A percentile compares a stretch with the other conserved stretches of the same genome.
Evolutionary conservation across 2,113 vertebrate genomes (phyloP).

Genomic region (Sceloporus tristichus): DNA sequence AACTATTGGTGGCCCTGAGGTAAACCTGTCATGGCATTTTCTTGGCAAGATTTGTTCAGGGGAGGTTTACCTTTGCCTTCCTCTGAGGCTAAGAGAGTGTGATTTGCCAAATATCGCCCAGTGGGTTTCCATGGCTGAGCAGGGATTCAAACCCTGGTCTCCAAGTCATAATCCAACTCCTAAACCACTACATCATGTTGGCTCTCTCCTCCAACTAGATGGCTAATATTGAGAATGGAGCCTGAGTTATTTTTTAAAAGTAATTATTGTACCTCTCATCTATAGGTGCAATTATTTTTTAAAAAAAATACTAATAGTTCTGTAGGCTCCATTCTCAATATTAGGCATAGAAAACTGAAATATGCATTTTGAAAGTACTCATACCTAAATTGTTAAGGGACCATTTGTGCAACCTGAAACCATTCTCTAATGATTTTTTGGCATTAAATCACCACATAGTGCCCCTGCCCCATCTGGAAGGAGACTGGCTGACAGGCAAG

Average conservation of each 20-base stretch:
- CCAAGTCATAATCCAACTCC: no score
- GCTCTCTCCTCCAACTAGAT: neutral
- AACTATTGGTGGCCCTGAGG: no score
- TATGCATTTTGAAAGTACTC: slow-evolving; percentile 20
- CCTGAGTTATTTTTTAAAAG: neutral
- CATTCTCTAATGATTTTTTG: neutral
- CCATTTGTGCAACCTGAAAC: slow-evolving; percentile 32
- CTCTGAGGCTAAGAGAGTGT: no score
- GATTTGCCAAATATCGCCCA: no score
- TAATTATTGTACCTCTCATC: neutral
- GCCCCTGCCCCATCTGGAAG: neutral
- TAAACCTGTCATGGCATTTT: no score
- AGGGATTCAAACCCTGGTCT: neutral
- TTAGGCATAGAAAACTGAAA: slow-evolving; percentile 37
- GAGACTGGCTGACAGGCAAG: neutral
- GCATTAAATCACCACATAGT: slow-evolving; percentile 29
- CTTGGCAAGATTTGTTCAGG: no score
- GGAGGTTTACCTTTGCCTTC: no score
- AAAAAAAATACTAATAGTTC: no score
- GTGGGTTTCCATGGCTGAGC: no score
- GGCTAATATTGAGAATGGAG: neutral
- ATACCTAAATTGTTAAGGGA: slow-evolving; percentile 45
- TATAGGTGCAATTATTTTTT: neutral
- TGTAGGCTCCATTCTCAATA: neutral
- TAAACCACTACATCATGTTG: no score